These are phyloP conservation scores for Grantiella picta DNA, from an alignment of 2,113 vertebrate species.

Conservation along the genomic window DNA sequence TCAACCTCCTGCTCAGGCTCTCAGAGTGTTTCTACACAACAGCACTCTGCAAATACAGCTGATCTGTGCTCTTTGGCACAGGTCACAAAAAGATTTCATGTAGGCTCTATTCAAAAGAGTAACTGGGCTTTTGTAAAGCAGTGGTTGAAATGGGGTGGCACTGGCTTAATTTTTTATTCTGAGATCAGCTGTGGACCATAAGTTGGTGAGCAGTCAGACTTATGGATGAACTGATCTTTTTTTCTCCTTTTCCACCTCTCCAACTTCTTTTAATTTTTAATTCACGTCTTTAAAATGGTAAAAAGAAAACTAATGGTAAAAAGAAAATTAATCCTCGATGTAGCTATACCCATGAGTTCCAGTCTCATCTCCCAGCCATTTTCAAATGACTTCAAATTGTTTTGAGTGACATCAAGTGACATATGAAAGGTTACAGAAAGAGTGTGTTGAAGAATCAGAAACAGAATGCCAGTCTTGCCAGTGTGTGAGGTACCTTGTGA, in stretches of 20 bases:
- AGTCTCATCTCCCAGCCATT: not conserved
- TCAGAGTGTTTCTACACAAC: not conserved
- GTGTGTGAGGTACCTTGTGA: not conserved
- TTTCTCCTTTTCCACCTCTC: not conserved
- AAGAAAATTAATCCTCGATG: not conserved
- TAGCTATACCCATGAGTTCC: not conserved
- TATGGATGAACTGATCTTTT: not conserved
- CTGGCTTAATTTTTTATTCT: not conserved
- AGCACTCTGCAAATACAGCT: not conserved
- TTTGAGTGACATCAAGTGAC: not conserved
- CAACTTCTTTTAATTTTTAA: not conserved
- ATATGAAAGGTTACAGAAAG: not conserved
- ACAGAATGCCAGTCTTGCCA: not conserved
- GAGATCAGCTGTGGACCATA: not conserved
- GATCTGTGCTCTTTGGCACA: not conserved
- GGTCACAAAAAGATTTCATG: not conserved
- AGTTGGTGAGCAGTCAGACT: not conserved
- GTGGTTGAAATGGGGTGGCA: not conserved
- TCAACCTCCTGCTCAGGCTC: not conserved
- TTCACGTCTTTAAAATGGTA: not conserved
- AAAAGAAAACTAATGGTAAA: not conserved
- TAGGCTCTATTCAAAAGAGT: not conserved
- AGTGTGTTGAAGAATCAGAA: not conserved
- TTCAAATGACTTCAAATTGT: not conserved
- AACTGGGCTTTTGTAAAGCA: not conserved